Conservation (phyloP, 1,140 invertebrate genomes). For the Chrysomallon squamiferum region DNA sequence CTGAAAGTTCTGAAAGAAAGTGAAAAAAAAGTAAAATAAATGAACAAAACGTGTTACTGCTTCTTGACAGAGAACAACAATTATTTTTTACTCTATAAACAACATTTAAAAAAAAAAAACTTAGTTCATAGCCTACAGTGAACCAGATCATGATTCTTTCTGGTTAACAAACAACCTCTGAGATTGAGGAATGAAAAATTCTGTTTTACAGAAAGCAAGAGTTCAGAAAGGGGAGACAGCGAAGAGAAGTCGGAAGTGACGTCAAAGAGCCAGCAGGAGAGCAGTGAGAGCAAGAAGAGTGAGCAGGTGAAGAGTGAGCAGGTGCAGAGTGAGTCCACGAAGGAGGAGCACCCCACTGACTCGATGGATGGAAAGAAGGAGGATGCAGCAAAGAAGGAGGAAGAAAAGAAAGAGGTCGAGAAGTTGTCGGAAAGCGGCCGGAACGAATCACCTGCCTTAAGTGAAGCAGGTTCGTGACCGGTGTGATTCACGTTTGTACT, state of each 20-base stretch:
- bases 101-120: no score
- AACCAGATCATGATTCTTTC: no score
- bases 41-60: no score
- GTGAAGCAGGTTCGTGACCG: background rate
- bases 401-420: constrained; percentile 6
- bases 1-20: no score
- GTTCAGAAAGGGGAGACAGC: background rate
- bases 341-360: constrained; percentile 20
- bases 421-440: constrained; percentile 9
- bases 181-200: no score
- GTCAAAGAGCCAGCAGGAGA: background rate
- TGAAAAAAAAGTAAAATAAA: no score
- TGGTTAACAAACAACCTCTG: no score
- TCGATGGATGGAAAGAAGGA: constrained; percentile 14
- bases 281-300: background rate
- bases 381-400: background rate
- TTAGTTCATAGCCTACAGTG: no score
- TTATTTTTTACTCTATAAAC: no score
- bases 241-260: background rate
- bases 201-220: constrained; percentile 7
- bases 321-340: constrained; percentile 7
- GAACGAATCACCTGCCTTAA: constrained; percentile 5
- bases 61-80: no score
- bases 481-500: no score
- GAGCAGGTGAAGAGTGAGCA: constrained; percentile 5